Percentiles rank a stretch among this genome's conserved stretches.
phyloP scores from a whole-genome alignment of 2,888 invertebrate genomes.

The Unio pictorum region DNA sequence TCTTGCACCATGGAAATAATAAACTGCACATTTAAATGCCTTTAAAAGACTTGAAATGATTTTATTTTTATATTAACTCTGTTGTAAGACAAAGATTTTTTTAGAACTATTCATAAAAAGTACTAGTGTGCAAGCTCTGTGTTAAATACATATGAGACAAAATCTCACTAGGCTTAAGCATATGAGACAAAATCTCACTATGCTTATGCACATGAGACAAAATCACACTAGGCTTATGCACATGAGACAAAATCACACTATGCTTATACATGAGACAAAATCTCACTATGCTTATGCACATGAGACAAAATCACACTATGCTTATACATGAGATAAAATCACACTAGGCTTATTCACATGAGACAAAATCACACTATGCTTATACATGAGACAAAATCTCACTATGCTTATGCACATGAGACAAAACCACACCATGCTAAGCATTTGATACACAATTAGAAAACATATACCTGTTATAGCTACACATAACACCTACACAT shows the following conservation, averaged over 20 bases:
- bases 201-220: neutral
- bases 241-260: neutral
- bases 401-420: neutral
- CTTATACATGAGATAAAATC: no score
- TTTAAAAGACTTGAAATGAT: no score
- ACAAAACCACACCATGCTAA: neutral
- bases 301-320: no score
- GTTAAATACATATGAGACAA: neutral
- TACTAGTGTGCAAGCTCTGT: no score
- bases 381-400: neutral
- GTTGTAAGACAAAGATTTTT: no score
- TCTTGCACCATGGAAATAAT: no score
- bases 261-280: no score
- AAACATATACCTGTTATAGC: constrained; percentile 56
- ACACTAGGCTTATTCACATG: neutral
- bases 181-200: neutral
- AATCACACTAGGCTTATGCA: neutral
- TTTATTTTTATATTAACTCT: no score
- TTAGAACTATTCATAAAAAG: no score
- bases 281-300: no score
- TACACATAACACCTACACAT: no score
- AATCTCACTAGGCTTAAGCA: neutral
- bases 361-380: neutral
- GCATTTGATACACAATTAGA: neutral
- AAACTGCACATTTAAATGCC: no score